Evolutionary conservation across 2,113 vertebrate species (phyloP).

Genomic region (Megaceryle torquata): DNA sequence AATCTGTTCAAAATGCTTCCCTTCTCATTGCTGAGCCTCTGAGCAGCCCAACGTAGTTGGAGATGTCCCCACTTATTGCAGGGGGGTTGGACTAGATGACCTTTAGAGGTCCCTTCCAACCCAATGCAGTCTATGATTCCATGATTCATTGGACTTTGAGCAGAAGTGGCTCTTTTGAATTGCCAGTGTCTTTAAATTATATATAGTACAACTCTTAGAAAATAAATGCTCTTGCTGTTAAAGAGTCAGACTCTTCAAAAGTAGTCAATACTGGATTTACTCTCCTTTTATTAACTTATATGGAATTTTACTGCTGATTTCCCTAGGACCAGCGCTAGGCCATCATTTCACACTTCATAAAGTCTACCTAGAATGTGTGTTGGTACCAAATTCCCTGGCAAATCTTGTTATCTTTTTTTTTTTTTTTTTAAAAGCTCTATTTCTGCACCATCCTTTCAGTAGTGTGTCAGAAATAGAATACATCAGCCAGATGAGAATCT

Average conservation of each 20-base stretch:
- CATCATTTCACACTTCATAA: constrained; percentile 45
- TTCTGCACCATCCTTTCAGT: background rate
- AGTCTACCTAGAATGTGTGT: background rate
- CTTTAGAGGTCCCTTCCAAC: too few relatives aligned
- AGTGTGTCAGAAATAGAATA: constrained; percentile 32
- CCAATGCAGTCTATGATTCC: too few relatives aligned
- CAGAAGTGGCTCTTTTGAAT: background rate
- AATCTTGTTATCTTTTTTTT: background rate
- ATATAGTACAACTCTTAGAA: background rate
- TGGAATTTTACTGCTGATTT: background rate
- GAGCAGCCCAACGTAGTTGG: too few relatives aligned
- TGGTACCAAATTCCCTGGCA: constrained; percentile 22
- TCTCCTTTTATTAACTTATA: background rate
- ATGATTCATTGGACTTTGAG: background rate
- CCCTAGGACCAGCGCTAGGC: background rate
- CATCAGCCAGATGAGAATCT: constrained; percentile 22
- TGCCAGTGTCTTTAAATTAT: background rate
- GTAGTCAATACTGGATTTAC: background rate
- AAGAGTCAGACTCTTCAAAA: background rate
- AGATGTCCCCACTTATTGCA: too few relatives aligned
- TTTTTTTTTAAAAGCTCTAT: background rate
- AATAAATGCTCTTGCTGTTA: background rate
- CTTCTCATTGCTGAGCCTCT: background rate
- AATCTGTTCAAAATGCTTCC: background rate
- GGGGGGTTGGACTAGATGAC: too few relatives aligned